Base-by-base conservation (phyloP, 2,797 vertebrate genomes). In the Oreochromis grahami region DNA sequence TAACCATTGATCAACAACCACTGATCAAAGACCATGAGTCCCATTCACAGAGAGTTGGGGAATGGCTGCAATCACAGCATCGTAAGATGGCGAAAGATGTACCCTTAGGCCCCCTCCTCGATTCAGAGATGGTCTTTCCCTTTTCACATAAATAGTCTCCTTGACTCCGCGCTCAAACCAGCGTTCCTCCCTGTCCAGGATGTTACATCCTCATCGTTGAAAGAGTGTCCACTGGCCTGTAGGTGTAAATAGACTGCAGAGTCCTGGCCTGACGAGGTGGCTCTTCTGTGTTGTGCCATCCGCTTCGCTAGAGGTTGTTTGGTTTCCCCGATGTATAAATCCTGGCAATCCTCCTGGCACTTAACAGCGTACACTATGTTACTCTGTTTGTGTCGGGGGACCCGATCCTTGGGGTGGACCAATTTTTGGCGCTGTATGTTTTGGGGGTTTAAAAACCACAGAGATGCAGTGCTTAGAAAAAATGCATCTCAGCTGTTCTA, bases 41-140 rank as follows among this genome's bases (percentile, higher is more conserved):
- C n/a, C 51, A 12, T 52, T 52, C 51, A 12, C 5, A 52, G n/a
- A 21, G 51, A 21, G 51, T 52, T 52, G 51, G 10, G 0, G n/a
- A 52, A 52, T 52, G 5, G 2, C 51, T 52, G 10, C n/a, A 52
- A 21, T 52, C 51, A 21, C 51, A 52, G 1, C n/a, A 21, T 52
- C 6, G 10, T 52, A 21, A 52, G 51, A 21, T 12, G 10, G n/a
- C 4, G n/a, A 52, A 2, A 21, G 50, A 52, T 52, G 1, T 11
- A 21, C 50, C n/a, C 2, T 52, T 52, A 2, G 5, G 2, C n/a
- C 50, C 50, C 50, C 50, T 52, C 50, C 50, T 21, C n/a, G 0
- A 52, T 52, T 52, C n/a, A 21, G n/a, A 21, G 50, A 52, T 52
- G n/a, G 9, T 6, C 50, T 52, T 52, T 52, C 50, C 5, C 50